Percentiles rank a stretch among this genome's conserved stretches.
These are phyloP conservation scores for Glossosoma conforme DNA, from an alignment of 1,140 invertebrate species.

Conservation along the genomic window DNA sequence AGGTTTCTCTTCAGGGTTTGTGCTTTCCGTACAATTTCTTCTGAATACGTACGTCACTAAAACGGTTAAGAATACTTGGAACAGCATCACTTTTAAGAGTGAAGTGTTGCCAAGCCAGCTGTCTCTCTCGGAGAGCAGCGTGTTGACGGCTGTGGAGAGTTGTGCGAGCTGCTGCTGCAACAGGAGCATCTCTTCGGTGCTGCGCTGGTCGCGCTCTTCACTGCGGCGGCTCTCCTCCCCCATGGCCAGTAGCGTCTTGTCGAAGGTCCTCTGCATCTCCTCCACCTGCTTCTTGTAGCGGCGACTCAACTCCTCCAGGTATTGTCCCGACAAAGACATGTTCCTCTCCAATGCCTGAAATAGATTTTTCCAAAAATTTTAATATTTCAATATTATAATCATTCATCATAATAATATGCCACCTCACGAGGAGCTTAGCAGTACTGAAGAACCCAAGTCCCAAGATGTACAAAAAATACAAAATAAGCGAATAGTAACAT, in stretches of 20 bases:
- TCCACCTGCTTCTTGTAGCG: slow-evolving; percentile 95
- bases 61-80: slow-evolving; percentile 39
- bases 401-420: neutral
- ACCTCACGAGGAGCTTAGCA: neutral
- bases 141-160: slow-evolving; percentile 52
- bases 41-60: slow-evolving; percentile 41
- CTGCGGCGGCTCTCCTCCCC: slow-evolving; percentile 67
- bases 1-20: slow-evolving; percentile 35
- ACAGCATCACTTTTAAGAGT: slow-evolving; percentile 47
- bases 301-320: slow-evolving; percentile 89
- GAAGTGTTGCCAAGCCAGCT: slow-evolving; percentile 57
- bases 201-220: slow-evolving; percentile 63
- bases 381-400: slow-evolving; percentile 1
- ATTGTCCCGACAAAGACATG: slow-evolving; percentile 92
- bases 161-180: slow-evolving; percentile 58
- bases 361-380: no score
- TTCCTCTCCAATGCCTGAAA: slow-evolving; percentile 86
- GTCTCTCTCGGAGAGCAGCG: slow-evolving; percentile 58
- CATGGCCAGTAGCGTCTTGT: slow-evolving; percentile 71
- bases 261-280: slow-evolving; percentile 83
- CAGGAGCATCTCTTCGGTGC: slow-evolving; percentile 56
- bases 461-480: no score
- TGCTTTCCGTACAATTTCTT: slow-evolving; percentile 18
- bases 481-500: no score
- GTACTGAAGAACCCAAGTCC: slow-evolving; percentile 2